A percentile compares a stretch with the other conserved stretches of the same genome.
These are phyloP conservation scores for Strigamia transsilvanica DNA, from an alignment of 2,888 invertebrate genomes.

Conservation along the genomic window DNA sequence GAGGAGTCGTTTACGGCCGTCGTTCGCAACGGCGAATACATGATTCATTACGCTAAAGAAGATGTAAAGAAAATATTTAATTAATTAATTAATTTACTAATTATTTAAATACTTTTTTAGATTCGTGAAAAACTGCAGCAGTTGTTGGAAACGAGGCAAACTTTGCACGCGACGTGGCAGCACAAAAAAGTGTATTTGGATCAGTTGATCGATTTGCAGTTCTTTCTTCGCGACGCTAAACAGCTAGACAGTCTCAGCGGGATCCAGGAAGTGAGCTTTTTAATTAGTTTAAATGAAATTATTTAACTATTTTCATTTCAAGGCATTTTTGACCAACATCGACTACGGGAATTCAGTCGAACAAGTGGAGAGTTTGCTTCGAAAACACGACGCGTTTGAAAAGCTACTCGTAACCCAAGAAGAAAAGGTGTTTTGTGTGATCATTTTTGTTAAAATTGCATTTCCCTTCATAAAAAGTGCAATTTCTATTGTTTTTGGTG, in stretches of 20 bases:
- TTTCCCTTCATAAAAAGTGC: too few relatives aligned
- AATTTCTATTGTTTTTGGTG: too few relatives aligned
- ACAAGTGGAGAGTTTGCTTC: constrained; percentile 86
- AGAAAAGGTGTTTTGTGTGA: constrained; percentile 72
- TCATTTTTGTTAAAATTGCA: too few relatives aligned
- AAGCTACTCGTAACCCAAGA: constrained; percentile 87
- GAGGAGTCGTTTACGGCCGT: constrained; percentile 81
- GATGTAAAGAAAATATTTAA: constrained; percentile 60
- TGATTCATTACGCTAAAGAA: constrained; percentile 81
- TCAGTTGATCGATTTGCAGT: constrained; percentile 90
- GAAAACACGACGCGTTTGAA: constrained; percentile 95
- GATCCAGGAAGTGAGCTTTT: constrained; percentile 76
- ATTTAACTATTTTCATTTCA: constrained; percentile 60
- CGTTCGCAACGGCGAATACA: constrained; percentile 78
- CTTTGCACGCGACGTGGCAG: constrained; percentile 85
- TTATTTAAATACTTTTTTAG: too few relatives aligned
- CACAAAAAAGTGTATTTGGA: constrained; percentile 86
- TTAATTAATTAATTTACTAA: too few relatives aligned
- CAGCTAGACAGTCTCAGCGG: constrained; percentile 88
- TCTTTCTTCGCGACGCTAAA: constrained; percentile 92
- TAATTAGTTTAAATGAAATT: too few relatives aligned
- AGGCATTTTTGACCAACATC: constrained; percentile 61
- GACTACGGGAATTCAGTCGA: constrained; percentile 69
- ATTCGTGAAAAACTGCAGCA: constrained; percentile 66
- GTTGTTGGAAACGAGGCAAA: constrained; percentile 79